Conservation (phyloP, 2,113 vertebrate genomes). For the Chinchilla lanigera region DNA sequence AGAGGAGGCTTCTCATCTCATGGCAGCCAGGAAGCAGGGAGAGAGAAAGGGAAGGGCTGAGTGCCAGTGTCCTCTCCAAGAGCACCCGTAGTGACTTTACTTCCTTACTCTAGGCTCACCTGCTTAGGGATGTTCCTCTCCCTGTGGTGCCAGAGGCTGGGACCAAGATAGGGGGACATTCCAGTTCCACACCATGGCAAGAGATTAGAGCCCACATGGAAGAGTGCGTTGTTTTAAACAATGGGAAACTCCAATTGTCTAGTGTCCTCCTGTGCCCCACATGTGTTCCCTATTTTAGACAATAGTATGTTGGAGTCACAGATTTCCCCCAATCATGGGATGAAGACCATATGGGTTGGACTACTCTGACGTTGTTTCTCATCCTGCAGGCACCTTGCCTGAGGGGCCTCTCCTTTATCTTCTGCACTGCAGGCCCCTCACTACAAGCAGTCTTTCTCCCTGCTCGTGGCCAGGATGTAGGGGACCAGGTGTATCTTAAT, state of each 20-base stretch:
- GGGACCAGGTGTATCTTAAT: not conserved
- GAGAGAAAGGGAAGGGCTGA: not conserved
- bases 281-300: not conserved
- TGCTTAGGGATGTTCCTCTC: not conserved
- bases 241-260: rapidly evolving
- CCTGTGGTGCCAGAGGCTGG: not conserved
- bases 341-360: not conserved
- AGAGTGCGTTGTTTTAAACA: no score
- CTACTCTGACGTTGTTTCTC: not conserved
- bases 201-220: not conserved
- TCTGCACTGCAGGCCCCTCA: not conserved
- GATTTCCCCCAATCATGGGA: not conserved
- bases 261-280: not conserved
- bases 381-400: not conserved
- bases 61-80: not conserved
- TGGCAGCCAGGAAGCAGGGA: not conserved
- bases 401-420: not conserved
- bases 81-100: not conserved
- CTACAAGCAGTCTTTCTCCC: not conserved
- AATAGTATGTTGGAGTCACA: not conserved
- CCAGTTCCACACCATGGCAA: not conserved
- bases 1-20: not conserved
- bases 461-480: not conserved
- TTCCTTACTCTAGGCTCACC: not conserved
- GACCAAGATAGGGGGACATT: not conserved